These are phyloP conservation scores for Dryobota labecula DNA, from an alignment of 2,888 invertebrate species.

Conservation along the genomic window DNA sequence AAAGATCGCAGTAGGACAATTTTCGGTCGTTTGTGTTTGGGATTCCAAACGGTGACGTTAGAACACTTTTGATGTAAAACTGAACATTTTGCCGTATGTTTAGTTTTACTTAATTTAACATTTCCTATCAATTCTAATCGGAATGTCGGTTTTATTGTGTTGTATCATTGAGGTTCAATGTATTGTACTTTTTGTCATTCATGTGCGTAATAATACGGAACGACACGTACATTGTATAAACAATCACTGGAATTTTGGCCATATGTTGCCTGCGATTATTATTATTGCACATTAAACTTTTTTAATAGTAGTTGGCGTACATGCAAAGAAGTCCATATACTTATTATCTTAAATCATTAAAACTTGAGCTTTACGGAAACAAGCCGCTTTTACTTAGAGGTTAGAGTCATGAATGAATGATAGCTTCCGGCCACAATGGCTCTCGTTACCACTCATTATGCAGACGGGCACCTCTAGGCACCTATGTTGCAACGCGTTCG, in stretches of 20 bases:
- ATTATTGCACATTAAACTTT: not conserved
- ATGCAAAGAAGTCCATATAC: too few relatives aligned
- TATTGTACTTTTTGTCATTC: not conserved
- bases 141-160: not conserved
- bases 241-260: not conserved
- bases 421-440: conserved; percentile 63
- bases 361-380: not conserved
- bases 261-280: not conserved
- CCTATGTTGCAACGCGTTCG: conserved; percentile 40
- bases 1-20: not conserved
- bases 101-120: conserved; percentile 17
- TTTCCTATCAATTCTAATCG: not conserved
- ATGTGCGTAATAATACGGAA: not conserved
- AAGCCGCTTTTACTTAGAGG: conserved; percentile 8
- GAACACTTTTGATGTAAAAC: not conserved
- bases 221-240: too few relatives aligned
- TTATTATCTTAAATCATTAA: not conserved
- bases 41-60: not conserved
- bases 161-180: not conserved
- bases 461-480: conserved; percentile 53
- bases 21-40: not conserved
- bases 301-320: too few relatives aligned
- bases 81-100: not conserved
- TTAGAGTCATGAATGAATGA: conserved; percentile 37
- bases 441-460: conserved; percentile 73